phyloP scores from a whole-genome alignment of 2,113 vertebrate genomes.

The Antechinus flavipes region DNA sequence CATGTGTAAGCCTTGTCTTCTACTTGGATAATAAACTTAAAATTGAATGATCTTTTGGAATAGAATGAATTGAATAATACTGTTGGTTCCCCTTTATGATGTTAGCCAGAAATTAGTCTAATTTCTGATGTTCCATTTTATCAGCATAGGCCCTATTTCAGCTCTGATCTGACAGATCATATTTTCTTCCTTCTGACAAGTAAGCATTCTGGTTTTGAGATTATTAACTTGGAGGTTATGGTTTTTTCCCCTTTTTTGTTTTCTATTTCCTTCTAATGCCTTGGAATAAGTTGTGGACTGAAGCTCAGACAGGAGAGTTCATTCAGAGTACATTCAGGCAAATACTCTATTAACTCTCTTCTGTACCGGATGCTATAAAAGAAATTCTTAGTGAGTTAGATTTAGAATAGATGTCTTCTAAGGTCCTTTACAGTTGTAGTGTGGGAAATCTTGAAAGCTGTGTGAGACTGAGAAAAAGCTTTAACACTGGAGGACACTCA shows the following conservation, averaged over 20 bases:
- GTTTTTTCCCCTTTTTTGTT: not conserved
- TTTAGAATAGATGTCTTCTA: not conserved
- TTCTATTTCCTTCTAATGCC: not conserved
- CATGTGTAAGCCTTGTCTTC: not conserved
- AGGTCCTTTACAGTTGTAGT: not conserved
- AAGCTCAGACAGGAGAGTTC: not conserved
- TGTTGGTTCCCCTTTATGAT: not conserved
- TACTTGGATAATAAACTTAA: not conserved
- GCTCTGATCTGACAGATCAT: not conserved
- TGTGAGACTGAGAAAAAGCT: not conserved
- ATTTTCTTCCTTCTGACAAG: not conserved
- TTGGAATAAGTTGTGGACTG: not conserved
- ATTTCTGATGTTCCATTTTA: not conserved
- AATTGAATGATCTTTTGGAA: not conserved
- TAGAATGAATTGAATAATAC: not conserved
- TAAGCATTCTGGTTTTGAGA: constrained; percentile 20
- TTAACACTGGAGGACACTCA: not conserved
- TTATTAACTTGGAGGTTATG: constrained; percentile 1
- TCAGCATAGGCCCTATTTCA: not conserved
- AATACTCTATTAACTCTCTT: not conserved
- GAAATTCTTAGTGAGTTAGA: not conserved
- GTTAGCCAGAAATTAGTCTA: not conserved
- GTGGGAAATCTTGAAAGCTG: not conserved
- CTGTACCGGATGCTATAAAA: not conserved
- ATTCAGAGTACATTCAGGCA: not conserved